Base-by-base conservation (phyloP, 2,888 invertebrate genomes). In the Atethmia centrago region DNA sequence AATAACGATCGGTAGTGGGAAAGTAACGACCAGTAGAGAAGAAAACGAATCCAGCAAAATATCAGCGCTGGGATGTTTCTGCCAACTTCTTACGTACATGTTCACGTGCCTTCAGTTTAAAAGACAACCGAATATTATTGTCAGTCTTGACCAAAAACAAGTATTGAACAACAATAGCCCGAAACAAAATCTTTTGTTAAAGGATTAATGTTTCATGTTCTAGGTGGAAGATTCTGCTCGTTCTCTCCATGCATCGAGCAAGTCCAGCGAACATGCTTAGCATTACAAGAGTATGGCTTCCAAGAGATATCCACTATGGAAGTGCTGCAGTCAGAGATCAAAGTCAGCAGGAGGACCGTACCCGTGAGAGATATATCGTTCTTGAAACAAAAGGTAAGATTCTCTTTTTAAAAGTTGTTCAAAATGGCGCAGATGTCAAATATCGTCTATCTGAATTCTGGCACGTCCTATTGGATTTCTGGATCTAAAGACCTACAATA, bases 241-340 rank as follows among this genome's bases (percentile, higher is more conserved):
- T 99, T 99, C 95, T 99, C 99, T 0, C 99, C 99, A 0, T 99
- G 99, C 94, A 99, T 99, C 85, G 99, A 99, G 94, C 99, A 99
- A 97, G 99, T 99, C 0, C 99, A 99, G 94, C 97, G 98, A 80
- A 99, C 98, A 14, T 99, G 98, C 91, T 93, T 97, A 55, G 97
- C 97, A 40, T 96, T 99, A 47, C 95, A 97, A 70, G 96, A 97
- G 53, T 92, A 97, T 59, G 98, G 98, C 10, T 99, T 99, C 93
- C 97, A 98, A 73, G 98, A 99, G 87, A 96, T 99, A 70, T 97
- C 97, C 87, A 99, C 99, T 0, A 97, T 98, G 94, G 99, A 99
- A 93, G 98, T 99, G 84, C 95, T 99, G 80, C 98, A 98, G 93
- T 97, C 97, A 12, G 98, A 98, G 89, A 97, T 98, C 79, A 97